Conservation (phyloP, 1,140 invertebrate species). For the Mamestra configurata region DNA sequence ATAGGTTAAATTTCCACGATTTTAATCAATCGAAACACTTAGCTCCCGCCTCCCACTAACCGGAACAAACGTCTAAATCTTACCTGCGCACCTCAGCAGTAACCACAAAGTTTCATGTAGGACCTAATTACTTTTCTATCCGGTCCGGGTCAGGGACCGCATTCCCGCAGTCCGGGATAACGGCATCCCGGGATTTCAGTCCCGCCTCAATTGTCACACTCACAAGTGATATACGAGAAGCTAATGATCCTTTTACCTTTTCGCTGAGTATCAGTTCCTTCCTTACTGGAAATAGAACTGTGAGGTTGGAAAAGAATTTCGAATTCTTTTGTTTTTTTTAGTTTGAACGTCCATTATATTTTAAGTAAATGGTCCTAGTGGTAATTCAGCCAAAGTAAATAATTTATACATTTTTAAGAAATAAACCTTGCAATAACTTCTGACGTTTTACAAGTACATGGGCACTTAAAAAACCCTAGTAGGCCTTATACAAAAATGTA, state of each 20-base stretch:
- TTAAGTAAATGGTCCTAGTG: too few species aligned
- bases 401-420: too few species aligned
- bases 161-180: slow-evolving; percentile 7
- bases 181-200: slow-evolving; percentile 38
- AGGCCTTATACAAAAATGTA: too few species aligned
- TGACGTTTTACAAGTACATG: too few species aligned
- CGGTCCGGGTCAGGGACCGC: slow-evolving; percentile 31
- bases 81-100: slow-evolving; percentile 16
- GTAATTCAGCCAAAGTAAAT: too few species aligned
- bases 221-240: slow-evolving; percentile 42
- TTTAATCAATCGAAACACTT: not conserved
- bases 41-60: not conserved
- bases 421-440: too few species aligned
- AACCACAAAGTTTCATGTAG: slow-evolving; percentile 15
- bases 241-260: slow-evolving; percentile 44
- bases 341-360: not conserved
- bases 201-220: slow-evolving; percentile 42
- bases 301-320: not conserved
- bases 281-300: not conserved
- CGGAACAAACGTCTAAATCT: slow-evolving; percentile 10
- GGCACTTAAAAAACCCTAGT: too few species aligned
- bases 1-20: too few species aligned
- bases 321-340: not conserved
- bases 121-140: slow-evolving; percentile 45
- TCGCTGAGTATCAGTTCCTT: slow-evolving; percentile 19